A percentile compares a stretch with the other conserved stretches of the same genome.
Evolutionary conservation across 2,888 invertebrate species (phyloP).

Genomic region (Morinoia aosen): DNA sequence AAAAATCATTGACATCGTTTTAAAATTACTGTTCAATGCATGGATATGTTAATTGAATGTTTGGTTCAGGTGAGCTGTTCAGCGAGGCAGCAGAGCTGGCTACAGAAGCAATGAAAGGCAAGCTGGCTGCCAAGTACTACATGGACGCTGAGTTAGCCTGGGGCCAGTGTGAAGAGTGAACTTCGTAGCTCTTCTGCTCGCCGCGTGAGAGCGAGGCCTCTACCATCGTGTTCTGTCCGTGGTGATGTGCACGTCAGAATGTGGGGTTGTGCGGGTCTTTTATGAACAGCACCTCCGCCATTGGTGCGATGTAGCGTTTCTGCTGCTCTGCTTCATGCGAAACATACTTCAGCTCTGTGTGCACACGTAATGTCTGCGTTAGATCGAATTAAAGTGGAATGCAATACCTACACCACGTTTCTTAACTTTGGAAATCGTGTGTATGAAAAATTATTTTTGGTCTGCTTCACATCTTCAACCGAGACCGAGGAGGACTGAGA

Average conservation of each 20-base stretch:
- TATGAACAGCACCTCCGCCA: neutral
- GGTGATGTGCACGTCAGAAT: neutral
- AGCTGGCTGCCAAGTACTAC: slow-evolving; percentile 75
- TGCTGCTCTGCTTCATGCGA: neutral
- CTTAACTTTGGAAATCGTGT: neutral
- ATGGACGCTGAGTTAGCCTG: slow-evolving; percentile 73
- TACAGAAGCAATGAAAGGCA: slow-evolving; percentile 75
- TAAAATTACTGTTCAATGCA: neutral
- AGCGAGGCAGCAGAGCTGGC: slow-evolving; percentile 75
- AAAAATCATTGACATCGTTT: neutral
- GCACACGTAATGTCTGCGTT: neutral
- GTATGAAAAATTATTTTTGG: neutral
- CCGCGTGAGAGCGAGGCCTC: neutral
- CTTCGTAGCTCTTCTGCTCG: neutral
- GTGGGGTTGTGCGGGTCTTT: neutral
- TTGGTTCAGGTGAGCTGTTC: slow-evolving; percentile 72
- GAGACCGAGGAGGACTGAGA: neutral
- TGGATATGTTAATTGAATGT: neutral
- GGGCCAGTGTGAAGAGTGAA: slow-evolving; percentile 68
- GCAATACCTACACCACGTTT: neutral
- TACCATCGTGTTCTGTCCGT: neutral
- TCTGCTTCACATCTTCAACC: neutral
- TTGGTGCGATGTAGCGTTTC: neutral
- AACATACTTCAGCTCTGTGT: neutral
- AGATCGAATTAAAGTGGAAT: neutral